These are phyloP conservation scores for Coleophora flavipennella DNA, from an alignment of 2,888 invertebrate species.

Conservation along the genomic window DNA sequence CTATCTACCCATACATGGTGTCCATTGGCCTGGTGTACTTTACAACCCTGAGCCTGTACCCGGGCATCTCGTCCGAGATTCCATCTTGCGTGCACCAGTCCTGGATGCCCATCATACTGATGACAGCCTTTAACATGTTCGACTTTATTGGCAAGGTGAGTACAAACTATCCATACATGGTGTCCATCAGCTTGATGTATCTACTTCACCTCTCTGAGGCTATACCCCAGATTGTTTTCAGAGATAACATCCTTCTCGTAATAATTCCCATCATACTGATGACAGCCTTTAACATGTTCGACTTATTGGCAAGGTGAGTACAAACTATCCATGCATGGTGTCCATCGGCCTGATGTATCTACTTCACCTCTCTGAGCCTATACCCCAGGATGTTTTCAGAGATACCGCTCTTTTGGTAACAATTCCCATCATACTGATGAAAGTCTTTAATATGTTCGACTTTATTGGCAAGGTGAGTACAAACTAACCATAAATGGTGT, in stretches of 20 bases:
- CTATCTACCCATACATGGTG: conserved; percentile 92
- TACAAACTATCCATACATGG: neutral
- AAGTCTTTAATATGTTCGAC: conserved; percentile 87
- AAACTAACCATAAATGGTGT: conserved; percentile 90
- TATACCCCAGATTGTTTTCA: no score
- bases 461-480: no score
- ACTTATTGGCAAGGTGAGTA: no score
- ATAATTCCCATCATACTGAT: no score
- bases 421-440: conserved; percentile 94
- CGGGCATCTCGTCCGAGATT: conserved; percentile 92
- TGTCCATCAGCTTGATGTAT: neutral
- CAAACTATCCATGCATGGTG: conserved; percentile 91
- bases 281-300: no score
- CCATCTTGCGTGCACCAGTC: conserved; percentile 85
- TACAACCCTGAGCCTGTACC: conserved; percentile 90
- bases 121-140: conserved; percentile 90
- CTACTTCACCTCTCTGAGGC: no score
- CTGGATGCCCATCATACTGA: conserved; percentile 94
- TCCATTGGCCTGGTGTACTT: conserved; percentile 91
- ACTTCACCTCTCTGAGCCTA: conserved; percentile 89
- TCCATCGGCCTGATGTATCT: conserved; percentile 90
- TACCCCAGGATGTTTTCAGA: conserved; percentile 95
- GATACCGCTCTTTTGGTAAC: conserved; percentile 86
- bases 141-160: conserved; percentile 88
- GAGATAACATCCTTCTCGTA: no score